Conservation (phyloP, 2,888 invertebrate genomes). For the Lepas anatifera region DNA sequence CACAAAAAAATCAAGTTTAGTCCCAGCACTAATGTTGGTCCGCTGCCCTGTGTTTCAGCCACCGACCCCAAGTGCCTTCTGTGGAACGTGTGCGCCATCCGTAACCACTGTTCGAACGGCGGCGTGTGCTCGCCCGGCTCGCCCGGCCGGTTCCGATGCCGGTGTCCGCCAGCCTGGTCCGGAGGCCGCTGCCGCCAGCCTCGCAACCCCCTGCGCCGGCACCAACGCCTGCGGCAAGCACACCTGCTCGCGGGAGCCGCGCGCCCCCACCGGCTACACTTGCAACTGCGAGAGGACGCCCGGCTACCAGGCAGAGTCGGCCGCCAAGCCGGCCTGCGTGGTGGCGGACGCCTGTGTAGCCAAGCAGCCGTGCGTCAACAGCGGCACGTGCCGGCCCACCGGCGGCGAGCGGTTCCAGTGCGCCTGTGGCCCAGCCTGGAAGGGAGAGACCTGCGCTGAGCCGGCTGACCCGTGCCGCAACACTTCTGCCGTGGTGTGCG, state of each 20-base stretch:
- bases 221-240: neutral
- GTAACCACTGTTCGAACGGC: neutral
- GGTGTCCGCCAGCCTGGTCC: neutral
- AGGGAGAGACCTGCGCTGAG: neutral
- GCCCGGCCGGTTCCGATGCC: neutral
- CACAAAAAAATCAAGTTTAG: no score
- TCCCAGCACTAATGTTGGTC: no score
- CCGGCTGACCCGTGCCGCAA: neutral
- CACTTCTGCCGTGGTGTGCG: neutral
- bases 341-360: neutral
- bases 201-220: neutral
- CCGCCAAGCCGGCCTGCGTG: neutral
- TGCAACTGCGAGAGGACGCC: neutral
- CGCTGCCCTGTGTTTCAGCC: neutral
- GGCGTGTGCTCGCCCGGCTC: neutral
- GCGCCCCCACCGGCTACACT: neutral
- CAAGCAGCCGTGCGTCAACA: neutral
- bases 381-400: neutral
- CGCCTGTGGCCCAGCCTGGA: neutral
- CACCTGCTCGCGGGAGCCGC: neutral
- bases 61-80: neutral
- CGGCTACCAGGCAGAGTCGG: neutral
- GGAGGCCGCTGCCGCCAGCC: neutral
- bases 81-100: constrained; percentile 4
- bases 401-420: neutral